These are phyloP conservation scores for Xiphorhynchus erythropygius DNA, from an alignment of 2,797 vertebrate genomes.

Conservation along the genomic window DNA sequence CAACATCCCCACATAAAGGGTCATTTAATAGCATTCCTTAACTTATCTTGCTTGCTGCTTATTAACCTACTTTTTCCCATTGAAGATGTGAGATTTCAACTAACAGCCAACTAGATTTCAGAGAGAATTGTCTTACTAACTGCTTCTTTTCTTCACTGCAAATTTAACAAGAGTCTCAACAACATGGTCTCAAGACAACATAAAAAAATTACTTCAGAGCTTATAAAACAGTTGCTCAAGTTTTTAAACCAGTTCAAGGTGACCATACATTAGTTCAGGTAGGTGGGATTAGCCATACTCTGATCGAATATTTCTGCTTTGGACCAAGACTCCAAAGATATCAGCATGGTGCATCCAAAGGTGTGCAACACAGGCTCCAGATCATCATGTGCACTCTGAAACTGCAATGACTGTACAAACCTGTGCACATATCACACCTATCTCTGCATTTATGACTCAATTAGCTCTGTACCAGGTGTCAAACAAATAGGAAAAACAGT, in stretches of 20 bases:
- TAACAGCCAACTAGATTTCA: neutral
- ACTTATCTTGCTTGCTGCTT: neutral
- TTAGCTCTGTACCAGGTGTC: neutral
- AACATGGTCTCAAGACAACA: neutral
- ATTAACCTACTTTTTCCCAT: neutral
- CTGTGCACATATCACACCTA: accelerated
- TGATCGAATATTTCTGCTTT: neutral
- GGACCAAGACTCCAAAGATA: neutral
- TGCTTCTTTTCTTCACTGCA: neutral
- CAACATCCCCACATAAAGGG: neutral
- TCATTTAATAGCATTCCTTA: neutral
- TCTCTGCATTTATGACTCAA: neutral
- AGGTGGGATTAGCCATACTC: neutral
- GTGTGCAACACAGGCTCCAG: neutral
- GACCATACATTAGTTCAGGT: too few relatives aligned
- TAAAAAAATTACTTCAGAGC: neutral
- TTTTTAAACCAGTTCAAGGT: neutral
- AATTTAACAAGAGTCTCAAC: neutral
- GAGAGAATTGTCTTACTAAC: neutral
- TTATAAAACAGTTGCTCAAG: neutral
- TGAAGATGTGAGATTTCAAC: neutral
- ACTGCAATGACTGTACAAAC: neutral
- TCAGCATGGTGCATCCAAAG: neutral
- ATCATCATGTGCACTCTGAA: neutral
- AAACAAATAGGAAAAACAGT: neutral